A percentile compares a stretch with the other conserved stretches of the same genome.
These are phyloP conservation scores for Lethrus apterus DNA, from an alignment of 1,140 invertebrate species.

Conservation along the genomic window DNA sequence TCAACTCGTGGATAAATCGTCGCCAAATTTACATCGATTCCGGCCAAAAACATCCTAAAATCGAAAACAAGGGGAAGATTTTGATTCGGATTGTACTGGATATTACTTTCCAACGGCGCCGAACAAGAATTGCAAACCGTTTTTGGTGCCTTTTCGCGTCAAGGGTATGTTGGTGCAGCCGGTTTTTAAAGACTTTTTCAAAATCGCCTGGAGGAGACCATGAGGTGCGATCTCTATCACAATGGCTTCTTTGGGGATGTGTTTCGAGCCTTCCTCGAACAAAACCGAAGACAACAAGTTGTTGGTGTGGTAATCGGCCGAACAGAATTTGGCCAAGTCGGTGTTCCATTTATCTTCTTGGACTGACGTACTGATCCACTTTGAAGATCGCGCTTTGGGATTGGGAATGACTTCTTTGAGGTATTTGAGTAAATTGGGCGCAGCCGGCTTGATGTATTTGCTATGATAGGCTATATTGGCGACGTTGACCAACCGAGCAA, in stretches of 20 bases:
- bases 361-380: slow-evolving; percentile 85
- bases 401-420: slow-evolving; percentile 62
- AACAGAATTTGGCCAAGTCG: slow-evolving; percentile 59
- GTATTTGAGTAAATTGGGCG: slow-evolving; percentile 64
- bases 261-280: slow-evolving; percentile 72
- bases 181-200: slow-evolving; percentile 50
- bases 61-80: not conserved
- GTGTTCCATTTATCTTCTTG: slow-evolving; percentile 70
- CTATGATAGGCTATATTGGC: slow-evolving; percentile 83
- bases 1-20: slow-evolving; percentile 56
- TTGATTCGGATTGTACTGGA: too few species aligned
- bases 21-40: slow-evolving; percentile 37
- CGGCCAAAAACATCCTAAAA: slow-evolving; percentile 36
- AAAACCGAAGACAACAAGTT: slow-evolving; percentile 79
- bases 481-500: slow-evolving; percentile 74
- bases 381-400: slow-evolving; percentile 60
- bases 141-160: slow-evolving; percentile 64
- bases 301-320: slow-evolving; percentile 89
- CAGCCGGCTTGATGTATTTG: slow-evolving; percentile 66
- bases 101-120: slow-evolving; percentile 65
- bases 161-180: slow-evolving; percentile 66
- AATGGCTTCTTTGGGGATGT: slow-evolving; percentile 73
- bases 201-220: slow-evolving; percentile 66
- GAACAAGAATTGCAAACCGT: slow-evolving; percentile 64
- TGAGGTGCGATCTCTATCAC: slow-evolving; percentile 80